phyloP scores from a whole-genome alignment of 30 jellyfish, hydroid and myxozoan species.

The Phacellophora camtschatica region DNA sequence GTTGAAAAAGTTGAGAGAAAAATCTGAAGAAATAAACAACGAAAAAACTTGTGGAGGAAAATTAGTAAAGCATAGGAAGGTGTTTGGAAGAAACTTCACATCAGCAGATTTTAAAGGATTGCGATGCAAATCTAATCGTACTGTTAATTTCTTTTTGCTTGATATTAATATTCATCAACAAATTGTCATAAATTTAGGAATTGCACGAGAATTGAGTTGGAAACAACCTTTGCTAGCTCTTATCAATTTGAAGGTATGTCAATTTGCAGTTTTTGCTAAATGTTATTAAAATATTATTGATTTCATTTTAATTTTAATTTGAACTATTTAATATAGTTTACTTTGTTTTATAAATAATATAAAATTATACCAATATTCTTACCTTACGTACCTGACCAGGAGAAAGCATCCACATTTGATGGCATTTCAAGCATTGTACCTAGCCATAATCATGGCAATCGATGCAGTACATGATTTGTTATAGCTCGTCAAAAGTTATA shows the following conservation, averaged over 20 bases:
- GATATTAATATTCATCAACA: constrained; percentile 47
- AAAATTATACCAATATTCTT: too few species aligned
- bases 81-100: constrained; percentile 2
- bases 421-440: too few species aligned
- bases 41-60: background rate
- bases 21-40: background rate
- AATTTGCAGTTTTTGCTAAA: background rate
- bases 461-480: too few species aligned
- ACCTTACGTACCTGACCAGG: too few species aligned
- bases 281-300: too few species aligned
- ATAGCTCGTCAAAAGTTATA: too few species aligned
- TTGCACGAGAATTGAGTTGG: background rate
- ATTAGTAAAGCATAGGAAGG: background rate
- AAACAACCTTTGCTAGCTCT: constrained; percentile 1
- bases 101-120: constrained; percentile 60
- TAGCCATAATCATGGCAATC: too few species aligned
- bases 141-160: constrained; percentile 62
- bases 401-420: too few species aligned
- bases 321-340: background rate
- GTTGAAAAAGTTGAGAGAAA: background rate
- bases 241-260: constrained; percentile 48
- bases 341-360: too few species aligned
- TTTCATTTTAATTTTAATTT: background rate
- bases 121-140: constrained; percentile 77
- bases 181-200: constrained; percentile 52